Evolutionary conservation across 1,140 invertebrate species (phyloP), one percentile per base, ranked within the genome.

Genomic region (Cherax quadricarinatus): DNA sequence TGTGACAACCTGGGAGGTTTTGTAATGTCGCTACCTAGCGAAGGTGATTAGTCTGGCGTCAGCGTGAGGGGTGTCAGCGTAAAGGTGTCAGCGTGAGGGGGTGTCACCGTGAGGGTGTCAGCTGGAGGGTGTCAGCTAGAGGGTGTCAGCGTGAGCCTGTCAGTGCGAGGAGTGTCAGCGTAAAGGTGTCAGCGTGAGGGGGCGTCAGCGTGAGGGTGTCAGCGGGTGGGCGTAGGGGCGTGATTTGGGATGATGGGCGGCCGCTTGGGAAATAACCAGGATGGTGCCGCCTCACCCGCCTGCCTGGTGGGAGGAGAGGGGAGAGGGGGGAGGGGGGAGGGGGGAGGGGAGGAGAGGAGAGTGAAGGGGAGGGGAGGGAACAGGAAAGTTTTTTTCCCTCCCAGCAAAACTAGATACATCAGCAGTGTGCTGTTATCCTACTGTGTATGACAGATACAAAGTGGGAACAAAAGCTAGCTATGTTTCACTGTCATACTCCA

Each of bases 241-340:
- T 88, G 86, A 80, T 88, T 88, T 88, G 75, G 86, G 9, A 51
- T 62, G 86, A 88, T 88, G 60, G 51, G 70, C 12, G 60, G 84
- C 84, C 84, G n/a, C 85, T 14, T 6, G 85, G 85, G 85, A 87
- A 87, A 87, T 87, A 87, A 87, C 79, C 12, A 0, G 73, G 73
- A 75, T 87, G 86, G 66, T 70, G 53, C 53, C 53, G 53, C 53
- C 53, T 21, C 30, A 21, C 30, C 51, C 66, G n/a, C 49, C 73
- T 53, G 51, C 86, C 51, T 51, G 66, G 30, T 12, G 49, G 66
- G 62, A n/a, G 85, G 66, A 70, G 84, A 73, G 70, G 70, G 70
- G 48, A 12, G 14, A 41, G 41, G 24, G 18, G 51, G n/a, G 51
- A 70, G 49, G 75, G n/a, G 49, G 49, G 73, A 49, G 49, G 41